These are phyloP conservation scores for Dinoponera quadriceps DNA, from an alignment of 1,140 invertebrate species.

Conservation along the genomic window DNA sequence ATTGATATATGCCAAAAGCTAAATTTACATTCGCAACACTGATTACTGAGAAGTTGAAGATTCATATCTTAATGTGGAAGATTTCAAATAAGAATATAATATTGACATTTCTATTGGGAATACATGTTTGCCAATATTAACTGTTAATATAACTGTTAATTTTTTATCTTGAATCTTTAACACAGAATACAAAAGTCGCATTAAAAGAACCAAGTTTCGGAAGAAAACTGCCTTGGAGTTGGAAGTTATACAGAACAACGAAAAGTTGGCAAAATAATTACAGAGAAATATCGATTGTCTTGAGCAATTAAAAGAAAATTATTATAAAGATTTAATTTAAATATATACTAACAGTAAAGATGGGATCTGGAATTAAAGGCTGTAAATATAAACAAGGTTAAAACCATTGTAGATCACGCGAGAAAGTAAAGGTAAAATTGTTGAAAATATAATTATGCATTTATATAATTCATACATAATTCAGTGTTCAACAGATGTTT, in stretches of 20 bases:
- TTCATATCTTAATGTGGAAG: not conserved
- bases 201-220: constrained; percentile 6
- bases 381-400: not conserved
- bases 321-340: constrained; percentile 3
- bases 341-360: not conserved
- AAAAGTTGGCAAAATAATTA: not conserved
- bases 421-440: too few species aligned
- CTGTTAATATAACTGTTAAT: constrained; percentile 6
- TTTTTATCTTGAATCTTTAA: constrained; percentile 6
- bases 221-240: not conserved
- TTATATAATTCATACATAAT: constrained; percentile 1
- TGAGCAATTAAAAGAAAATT: constrained; percentile 22
- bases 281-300: not conserved
- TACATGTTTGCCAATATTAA: not conserved
- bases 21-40: too few species aligned
- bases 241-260: not conserved
- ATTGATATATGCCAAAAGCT: too few species aligned
- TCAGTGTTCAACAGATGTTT: not conserved
- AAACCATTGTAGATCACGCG: too few species aligned
- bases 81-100: not conserved
- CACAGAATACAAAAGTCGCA: constrained; percentile 14
- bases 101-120: too few species aligned
- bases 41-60: not conserved
- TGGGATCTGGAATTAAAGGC: not conserved
- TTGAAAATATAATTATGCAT: too few species aligned